Evolutionary conservation across 2,888 invertebrate genomes (phyloP).

Genomic region (Brachyopa scutellaris): DNA sequence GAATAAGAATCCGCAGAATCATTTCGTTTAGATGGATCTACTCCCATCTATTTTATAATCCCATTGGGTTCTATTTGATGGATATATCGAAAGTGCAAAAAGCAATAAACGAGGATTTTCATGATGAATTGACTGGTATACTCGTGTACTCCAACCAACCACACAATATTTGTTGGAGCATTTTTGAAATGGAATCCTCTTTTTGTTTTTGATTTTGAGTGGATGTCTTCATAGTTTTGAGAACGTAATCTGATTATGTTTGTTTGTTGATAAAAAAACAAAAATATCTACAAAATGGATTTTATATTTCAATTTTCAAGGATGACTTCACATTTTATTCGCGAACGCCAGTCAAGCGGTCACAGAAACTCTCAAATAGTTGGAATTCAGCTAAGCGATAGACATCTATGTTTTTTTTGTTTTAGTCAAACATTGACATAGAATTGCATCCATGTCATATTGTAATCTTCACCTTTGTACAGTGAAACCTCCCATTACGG

Average conservation of each 20-base stretch:
- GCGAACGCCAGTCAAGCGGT: no score
- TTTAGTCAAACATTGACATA: no score
- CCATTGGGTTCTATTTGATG: constrained; percentile 1
- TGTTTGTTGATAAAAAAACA: neutral
- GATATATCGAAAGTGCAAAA: neutral
- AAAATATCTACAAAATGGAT: no score
- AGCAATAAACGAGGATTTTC: neutral
- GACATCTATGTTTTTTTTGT: no score
- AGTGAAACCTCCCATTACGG: no score
- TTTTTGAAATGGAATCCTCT: no score
- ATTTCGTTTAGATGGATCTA: constrained; percentile 7
- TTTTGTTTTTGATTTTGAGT: neutral
- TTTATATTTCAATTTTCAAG: no score
- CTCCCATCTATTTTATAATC: constrained; percentile 6
- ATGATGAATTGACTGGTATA: neutral
- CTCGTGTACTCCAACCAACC: neutral
- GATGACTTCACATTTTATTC: no score
- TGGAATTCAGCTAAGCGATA: no score
- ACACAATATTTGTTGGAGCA: neutral
- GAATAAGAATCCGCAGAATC: constrained; percentile 4
- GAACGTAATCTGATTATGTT: neutral
- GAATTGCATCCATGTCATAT: no score
- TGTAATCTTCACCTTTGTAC: no score
- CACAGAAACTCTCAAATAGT: no score
- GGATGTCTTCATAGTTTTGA: neutral